These are phyloP conservation scores for Norana najaformis DNA, from an alignment of 2,888 invertebrate genomes.

Conservation along the genomic window DNA sequence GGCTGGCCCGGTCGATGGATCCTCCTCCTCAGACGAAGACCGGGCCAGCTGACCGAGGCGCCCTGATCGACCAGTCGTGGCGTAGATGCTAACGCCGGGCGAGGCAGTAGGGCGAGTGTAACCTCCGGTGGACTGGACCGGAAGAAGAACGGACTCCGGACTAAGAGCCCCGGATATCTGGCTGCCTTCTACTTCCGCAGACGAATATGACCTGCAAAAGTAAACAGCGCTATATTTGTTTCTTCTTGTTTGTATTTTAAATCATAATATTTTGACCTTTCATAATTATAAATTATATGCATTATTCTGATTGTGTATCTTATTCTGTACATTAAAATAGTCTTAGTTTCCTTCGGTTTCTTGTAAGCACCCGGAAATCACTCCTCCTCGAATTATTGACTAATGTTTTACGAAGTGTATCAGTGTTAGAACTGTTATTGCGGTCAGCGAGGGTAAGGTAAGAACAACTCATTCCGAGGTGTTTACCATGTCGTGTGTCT, in stretches of 20 bases:
- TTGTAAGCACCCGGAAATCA: background rate
- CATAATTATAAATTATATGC: background rate
- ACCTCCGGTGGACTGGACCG: conserved; percentile 20
- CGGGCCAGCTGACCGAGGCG: background rate
- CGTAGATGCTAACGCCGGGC: conserved; percentile 21
- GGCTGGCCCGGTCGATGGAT: background rate
- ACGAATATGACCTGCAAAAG: conserved; percentile 41
- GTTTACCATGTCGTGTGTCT: background rate
- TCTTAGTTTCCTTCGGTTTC: background rate
- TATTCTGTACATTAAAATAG: too few relatives aligned
- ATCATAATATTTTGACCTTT: background rate
- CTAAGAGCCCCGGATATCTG: background rate
- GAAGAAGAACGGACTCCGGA: background rate
- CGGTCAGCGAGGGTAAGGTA: too few relatives aligned
- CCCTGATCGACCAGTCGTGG: background rate
- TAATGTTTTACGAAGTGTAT: too few relatives aligned
- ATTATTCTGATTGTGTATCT: background rate
- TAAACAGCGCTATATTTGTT: background rate
- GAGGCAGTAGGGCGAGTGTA: background rate
- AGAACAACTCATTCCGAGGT: too few relatives aligned
- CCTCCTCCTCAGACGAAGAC: conserved; percentile 7
- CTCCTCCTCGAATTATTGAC: background rate
- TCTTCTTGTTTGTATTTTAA: background rate
- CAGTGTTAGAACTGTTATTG: too few relatives aligned
- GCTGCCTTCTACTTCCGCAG: conserved; percentile 42